Percentiles rank a stretch among this genome's conserved stretches.
Evolutionary conservation across 1,140 invertebrate genomes (phyloP).

Genomic region (Bombus sylvicola): DNA sequence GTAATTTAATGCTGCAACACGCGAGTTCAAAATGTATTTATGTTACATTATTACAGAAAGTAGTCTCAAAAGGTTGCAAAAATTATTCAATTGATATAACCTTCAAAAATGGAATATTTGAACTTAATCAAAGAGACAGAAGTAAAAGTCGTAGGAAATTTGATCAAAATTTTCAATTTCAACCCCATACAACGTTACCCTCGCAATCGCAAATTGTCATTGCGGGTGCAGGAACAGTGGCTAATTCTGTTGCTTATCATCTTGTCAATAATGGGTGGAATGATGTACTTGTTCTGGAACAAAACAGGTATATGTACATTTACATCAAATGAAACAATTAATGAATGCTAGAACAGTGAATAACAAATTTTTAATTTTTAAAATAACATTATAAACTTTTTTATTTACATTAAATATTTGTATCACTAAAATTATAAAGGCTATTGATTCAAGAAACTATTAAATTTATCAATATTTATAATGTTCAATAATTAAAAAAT

Average conservation of each 20-base stretch:
- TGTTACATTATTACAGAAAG: conserved; percentile 29
- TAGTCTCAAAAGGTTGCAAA: conserved; percentile 10
- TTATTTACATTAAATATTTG: neutral
- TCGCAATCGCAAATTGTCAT: conserved; percentile 85
- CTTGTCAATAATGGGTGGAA: conserved; percentile 85
- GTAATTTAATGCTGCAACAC: conserved; percentile 50
- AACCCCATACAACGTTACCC: conserved; percentile 60
- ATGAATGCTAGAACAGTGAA: neutral
- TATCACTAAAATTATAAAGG: neutral
- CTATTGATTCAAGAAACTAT: neutral
- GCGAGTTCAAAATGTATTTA: conserved; percentile 43
- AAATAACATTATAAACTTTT: neutral
- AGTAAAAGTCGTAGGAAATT: neutral
- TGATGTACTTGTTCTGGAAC: conserved; percentile 87
- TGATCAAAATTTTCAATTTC: neutral
- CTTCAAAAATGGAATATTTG: conserved; percentile 40
- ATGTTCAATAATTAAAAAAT: neutral
- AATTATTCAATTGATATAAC: conserved; percentile 39
- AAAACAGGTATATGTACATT: conserved; percentile 80
- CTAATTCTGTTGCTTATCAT: conserved; percentile 88
- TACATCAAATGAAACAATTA: neutral
- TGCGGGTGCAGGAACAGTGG: conserved; percentile 87
- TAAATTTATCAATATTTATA: neutral
- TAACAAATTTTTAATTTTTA: neutral
- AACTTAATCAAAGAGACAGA: no score